Base-by-base conservation (phyloP, 2,888 invertebrate species). In the Stenichneumon culpator region DNA sequence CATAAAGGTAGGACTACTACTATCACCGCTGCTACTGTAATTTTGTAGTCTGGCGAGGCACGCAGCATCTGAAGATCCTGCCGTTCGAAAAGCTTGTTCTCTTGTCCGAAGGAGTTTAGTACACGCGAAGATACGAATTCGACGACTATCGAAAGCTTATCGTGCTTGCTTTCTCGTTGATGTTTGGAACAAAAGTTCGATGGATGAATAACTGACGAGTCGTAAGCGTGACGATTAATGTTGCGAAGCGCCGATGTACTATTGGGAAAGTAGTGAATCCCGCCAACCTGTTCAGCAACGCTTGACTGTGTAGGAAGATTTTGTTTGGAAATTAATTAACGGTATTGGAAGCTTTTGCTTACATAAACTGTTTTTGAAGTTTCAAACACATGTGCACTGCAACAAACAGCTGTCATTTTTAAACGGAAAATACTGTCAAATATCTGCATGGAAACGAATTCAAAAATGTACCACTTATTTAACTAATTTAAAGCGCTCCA, bases 1-100 rank as follows among this genome's bases (percentile, higher is more conserved):
- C 50, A n/a, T 32, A 67, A 1, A 60, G 54, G 67, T 79, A 68
- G 79, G 80, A 57, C 28, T 72, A 69, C 57, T 19, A 68, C 79
- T 65, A 67, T 50, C 57, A 47, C 65, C 50, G 32, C 16, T 50
- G 22, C 9, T 4, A 32, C 28, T 25, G 9, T 25, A 39, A 77
- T 77, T 54, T 50, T 67, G 52, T 44, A 47, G 22, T 65, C 72
- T 57, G 11, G 11, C 22, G 22, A 57, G 57, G 39, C 68, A 52
- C 19, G 22, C 25, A 52, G 25, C 52, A 25, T 57, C 63, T 22
- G 25, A 50, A 60, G 44, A 54, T 19, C 44, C 25, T 36, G 28
- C 65, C 67, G 25, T 44, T 72, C 78, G 32, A 25, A 14, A 73
- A 73, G 60, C 47, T 70, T 54, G 25, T 50, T 9, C 67, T 39